These are phyloP conservation scores for Artibeus jamaicensis DNA, from an alignment of 2,797 vertebrate species.

Conservation along the genomic window DNA sequence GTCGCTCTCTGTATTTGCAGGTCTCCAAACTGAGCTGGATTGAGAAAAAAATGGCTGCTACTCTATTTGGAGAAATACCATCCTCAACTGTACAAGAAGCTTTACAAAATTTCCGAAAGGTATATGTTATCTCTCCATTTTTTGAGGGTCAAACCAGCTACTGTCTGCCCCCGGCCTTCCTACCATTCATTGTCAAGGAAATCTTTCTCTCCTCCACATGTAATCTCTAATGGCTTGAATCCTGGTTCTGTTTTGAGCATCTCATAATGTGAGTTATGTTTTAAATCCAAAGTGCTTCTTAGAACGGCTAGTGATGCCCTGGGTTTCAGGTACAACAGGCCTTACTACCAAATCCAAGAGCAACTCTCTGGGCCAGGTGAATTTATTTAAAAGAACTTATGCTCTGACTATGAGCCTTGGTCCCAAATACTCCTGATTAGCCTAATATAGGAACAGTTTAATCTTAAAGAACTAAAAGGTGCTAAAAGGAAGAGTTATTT, in stretches of 20 bases:
- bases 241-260: neutral
- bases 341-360: neutral
- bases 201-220: neutral
- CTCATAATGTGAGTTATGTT: neutral
- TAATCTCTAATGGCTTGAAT: neutral
- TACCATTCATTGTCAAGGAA: neutral
- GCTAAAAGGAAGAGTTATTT: neutral
- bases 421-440: neutral
- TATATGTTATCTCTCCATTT: conserved; percentile 68
- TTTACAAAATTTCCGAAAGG: conserved; percentile 94
- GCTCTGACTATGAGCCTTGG: neutral
- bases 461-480: conserved; percentile 11
- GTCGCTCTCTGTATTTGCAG: conserved; percentile 79
- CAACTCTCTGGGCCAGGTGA: neutral
- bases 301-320: neutral
- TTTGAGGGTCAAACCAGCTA: neutral
- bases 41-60: conserved; percentile 95
- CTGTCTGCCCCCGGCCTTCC: neutral
- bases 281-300: neutral
- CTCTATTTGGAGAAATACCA: conserved; percentile 93
- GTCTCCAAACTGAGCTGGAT: conserved; percentile 96
- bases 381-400: neutral
- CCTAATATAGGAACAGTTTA: neutral
- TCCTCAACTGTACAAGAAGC: conserved; percentile 92
- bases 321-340: neutral